These are phyloP conservation scores for Echeneis naucrates DNA, from an alignment of 2,797 vertebrate species.

Conservation along the genomic window DNA sequence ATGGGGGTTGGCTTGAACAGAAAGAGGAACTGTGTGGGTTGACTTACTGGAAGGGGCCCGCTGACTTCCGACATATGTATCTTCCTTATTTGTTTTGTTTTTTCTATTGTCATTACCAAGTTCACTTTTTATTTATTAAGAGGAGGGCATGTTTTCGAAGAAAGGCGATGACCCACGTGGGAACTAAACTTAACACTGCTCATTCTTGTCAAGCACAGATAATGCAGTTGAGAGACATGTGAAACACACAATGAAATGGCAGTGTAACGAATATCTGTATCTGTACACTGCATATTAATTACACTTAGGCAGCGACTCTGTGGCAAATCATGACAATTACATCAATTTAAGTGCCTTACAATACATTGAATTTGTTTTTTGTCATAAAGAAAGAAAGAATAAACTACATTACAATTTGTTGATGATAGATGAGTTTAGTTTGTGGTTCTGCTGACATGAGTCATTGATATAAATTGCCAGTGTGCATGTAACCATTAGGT, in stretches of 20 bases:
- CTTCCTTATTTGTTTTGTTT: constrained; percentile 46
- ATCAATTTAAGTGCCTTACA: too few relatives aligned
- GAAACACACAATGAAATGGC: too few relatives aligned
- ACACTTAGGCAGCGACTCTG: neutral
- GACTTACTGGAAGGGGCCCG: constrained; percentile 72
- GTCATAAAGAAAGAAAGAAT: neutral
- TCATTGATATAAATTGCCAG: too few relatives aligned
- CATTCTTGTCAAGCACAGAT: neutral
- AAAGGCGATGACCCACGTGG: neutral
- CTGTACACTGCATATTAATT: neutral
- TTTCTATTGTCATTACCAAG: constrained; percentile 14
- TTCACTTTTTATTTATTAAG: constrained; percentile 46
- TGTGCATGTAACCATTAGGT: too few relatives aligned
- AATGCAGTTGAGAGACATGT: neutral
- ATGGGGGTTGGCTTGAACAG: constrained; percentile 54
- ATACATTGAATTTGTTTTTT: too few relatives aligned
- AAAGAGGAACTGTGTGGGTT: constrained; percentile 78
- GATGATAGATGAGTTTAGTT: neutral
- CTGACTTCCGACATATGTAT: constrained; percentile 34
- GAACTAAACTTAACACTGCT: neutral
- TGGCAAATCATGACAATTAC: too few relatives aligned
- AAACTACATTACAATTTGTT: neutral
- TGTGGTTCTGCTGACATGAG: neutral
- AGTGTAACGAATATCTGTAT: neutral
- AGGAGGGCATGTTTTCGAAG: neutral